Evolutionary conservation across 1,140 invertebrate species (phyloP), one percentile per base, ranked within the genome.

Genomic region (Drosophila malerkotliana): DNA sequence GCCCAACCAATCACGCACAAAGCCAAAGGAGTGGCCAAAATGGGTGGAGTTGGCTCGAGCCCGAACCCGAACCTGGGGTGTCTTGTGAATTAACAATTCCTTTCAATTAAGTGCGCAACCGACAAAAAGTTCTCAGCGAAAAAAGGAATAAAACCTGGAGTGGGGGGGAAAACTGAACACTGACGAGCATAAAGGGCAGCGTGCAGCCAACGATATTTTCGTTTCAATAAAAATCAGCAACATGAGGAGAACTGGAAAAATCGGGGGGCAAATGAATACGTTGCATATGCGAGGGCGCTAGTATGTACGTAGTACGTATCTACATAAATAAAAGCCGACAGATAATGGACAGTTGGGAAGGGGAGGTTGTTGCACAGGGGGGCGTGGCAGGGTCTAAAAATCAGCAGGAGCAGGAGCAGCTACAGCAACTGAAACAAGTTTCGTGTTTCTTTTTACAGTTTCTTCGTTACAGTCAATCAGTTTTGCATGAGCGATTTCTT

Each of bases 401-500:
- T 84, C 81, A 84, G 81, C 80, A 28, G 26, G 4, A 28, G 26
- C 26, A 28, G 26, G 26, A 28, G 26, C 26, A 28, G 26, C 26
- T 6, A 28, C 26, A 79, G 72, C 72, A 78, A 81, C 82, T 85
- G 69, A 81, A 81, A 78, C 82, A 85, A 87, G 83, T 85, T 85
- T 87, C 78, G 78, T 87, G 71, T 85, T 87, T 85, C 78, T 81
- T 85, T 76, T 85, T 87, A 75, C 78, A 85, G 74, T 82, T 69
- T 82, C 82, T 85, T 87, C 82, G 82, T 78, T 85, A 82, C 78
- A 87, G 82, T 85, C 82, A 85, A 85, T 85, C 82, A 85, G 82
- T 85, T 87, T 85, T 85, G 82, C 82, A 85, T 85, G 82, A 85
- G 83, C 78, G 82, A 87, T 82, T 85, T 85, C 82, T 88, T 85